phyloP scores from a whole-genome alignment of 2,888 invertebrate genomes.

The Serrognathus titanus region DNA sequence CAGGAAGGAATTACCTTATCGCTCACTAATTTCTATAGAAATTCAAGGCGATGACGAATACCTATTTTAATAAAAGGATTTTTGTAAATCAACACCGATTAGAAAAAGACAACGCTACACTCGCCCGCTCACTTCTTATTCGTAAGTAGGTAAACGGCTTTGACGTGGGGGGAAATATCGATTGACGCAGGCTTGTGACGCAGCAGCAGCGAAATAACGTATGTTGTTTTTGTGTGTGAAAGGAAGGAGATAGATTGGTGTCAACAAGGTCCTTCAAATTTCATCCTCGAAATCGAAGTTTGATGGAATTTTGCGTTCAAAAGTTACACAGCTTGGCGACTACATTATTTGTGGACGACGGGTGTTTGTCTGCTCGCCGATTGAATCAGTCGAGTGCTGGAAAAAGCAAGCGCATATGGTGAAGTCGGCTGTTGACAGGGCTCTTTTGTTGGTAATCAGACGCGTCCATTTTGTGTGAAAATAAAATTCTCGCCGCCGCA shows the following conservation, averaged over 20 bases:
- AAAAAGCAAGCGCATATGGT: slow-evolving; percentile 31
- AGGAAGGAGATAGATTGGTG: slow-evolving; percentile 13
- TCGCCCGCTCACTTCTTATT: too few species aligned
- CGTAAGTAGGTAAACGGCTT: not conserved
- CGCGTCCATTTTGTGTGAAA: slow-evolving; percentile 49
- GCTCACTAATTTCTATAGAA: too few species aligned
- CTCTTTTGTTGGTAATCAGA: slow-evolving; percentile 41
- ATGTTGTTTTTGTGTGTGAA: slow-evolving; percentile 17
- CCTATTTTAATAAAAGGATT: too few species aligned
- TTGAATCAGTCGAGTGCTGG: not conserved
- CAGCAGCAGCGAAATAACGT: slow-evolving; percentile 16
- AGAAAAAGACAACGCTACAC: too few species aligned
- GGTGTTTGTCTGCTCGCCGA: not conserved
- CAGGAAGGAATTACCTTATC: too few species aligned
- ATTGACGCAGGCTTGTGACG: slow-evolving; percentile 25
- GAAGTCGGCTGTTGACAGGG: slow-evolving; percentile 27
- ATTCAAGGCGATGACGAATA: too few species aligned
- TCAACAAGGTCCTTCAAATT: slow-evolving; percentile 20
- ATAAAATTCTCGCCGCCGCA: slow-evolving; percentile 39
- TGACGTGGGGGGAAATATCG: slow-evolving; percentile 13
- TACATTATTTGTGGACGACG: slow-evolving; percentile 16
- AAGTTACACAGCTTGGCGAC: slow-evolving; percentile 31
- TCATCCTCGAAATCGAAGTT: slow-evolving; percentile 16
- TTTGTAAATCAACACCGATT: too few species aligned
- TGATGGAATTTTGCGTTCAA: slow-evolving; percentile 40